phyloP scores from a whole-genome alignment of 2,113 vertebrate species.

The Oxyura jamaicensis region DNA sequence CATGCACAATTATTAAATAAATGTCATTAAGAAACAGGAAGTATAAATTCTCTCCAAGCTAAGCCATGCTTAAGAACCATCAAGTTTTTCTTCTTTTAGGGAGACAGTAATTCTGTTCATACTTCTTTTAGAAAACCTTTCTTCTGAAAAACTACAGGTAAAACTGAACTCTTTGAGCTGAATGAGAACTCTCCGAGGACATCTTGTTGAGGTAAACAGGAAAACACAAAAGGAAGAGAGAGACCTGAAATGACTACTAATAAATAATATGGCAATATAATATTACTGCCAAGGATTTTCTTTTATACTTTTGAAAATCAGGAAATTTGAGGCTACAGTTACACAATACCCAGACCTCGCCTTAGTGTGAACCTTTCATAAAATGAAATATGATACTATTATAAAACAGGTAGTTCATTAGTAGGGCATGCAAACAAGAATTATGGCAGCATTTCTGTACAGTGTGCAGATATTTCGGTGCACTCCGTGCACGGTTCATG shows the following conservation, averaged over 20 bases:
- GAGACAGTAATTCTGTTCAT: not conserved
- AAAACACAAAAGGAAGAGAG: constrained; percentile 6
- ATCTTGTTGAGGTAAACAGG: constrained; percentile 15
- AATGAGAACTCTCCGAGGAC: not conserved
- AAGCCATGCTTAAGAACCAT: constrained; percentile 24
- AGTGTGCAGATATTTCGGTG: not conserved
- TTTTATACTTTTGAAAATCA: not conserved
- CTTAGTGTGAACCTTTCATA: not conserved
- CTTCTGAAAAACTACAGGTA: not conserved
- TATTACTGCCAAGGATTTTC: not conserved
- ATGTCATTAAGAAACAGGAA: constrained; percentile 25
- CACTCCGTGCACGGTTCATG: rapidly evolving
- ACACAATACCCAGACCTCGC: not conserved
- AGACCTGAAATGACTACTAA: not conserved
- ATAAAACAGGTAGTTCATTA: not conserved
- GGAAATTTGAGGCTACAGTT: not conserved
- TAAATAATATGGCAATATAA: not conserved
- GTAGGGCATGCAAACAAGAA: not conserved
- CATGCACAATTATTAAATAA: constrained; percentile 41
- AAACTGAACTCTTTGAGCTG: not conserved
- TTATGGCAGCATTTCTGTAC: not conserved
- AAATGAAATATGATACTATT: not conserved
- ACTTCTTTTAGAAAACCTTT: not conserved
- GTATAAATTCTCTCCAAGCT: constrained; percentile 18
- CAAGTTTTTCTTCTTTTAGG: not conserved